Conservation (phyloP, 2,888 invertebrate species). For the Formica aserva region DNA sequence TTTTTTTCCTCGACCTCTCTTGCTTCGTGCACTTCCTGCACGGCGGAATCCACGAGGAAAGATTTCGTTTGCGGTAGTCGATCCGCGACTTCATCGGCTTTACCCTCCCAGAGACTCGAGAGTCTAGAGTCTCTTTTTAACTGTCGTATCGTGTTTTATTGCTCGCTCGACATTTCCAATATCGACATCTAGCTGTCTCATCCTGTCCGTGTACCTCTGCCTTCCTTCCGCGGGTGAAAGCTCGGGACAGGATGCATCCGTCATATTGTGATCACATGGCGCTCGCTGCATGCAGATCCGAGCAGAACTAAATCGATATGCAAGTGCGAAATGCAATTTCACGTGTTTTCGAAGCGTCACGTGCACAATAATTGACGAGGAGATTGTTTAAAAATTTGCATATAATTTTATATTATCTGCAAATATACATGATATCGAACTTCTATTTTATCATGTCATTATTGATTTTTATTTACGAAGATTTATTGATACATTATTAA, state of each 20-base stretch:
- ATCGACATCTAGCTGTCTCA: conserved; percentile 40
- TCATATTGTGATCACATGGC: conserved; percentile 31
- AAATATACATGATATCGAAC: not conserved
- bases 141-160: conserved; percentile 37
- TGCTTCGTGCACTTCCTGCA: not conserved
- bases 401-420: not conserved
- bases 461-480: not conserved
- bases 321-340: not conserved
- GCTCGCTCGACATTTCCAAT: conserved; percentile 36
- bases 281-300: not conserved
- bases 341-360: not conserved
- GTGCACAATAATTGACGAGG: not conserved
- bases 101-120: not conserved
- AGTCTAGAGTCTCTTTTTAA: conserved; percentile 10
- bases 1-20: not conserved
- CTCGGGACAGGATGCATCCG: conserved; percentile 4
- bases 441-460: not conserved
- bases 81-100: conserved; percentile 13
- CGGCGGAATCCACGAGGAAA: conserved; percentile 9
- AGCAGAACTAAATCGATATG: conserved; percentile 2
- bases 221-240: conserved; percentile 13
- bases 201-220: conserved; percentile 14
- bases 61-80: conserved; percentile 32
- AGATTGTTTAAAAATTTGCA: not conserved
- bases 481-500: not conserved